Base-by-base conservation (phyloP, 2,888 invertebrate genomes). In the Aspidiotus destructor region DNA sequence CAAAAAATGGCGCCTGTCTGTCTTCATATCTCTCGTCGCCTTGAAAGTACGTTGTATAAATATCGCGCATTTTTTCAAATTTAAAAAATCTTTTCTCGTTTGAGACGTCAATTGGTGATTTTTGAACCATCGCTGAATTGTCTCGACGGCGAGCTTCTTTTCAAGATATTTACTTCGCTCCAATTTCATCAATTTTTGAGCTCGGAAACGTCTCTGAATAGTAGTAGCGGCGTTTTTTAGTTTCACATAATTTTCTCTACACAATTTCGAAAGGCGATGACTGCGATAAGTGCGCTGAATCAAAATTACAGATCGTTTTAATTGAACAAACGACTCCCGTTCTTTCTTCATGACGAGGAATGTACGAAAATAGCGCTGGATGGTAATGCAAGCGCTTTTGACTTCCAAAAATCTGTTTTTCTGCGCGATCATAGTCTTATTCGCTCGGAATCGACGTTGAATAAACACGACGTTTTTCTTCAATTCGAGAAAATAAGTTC, bases 351-450 rank as follows among this genome's bases (percentile, higher is more conserved):
- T 70, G 17, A 67, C 17, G 10, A 15, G 42, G 41, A 15, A 60
- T 5, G 64, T 64, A 57, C 70, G 68, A 60, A 70, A 71, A 57
- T n/a, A 41, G 13, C 62, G 64, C 44, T 72, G 72, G 60, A 72
- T 53, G 8, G 11, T 52, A 7, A 71, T 3, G 9, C 0, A 55
- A 28, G 13, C 44, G 10, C 8, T 55, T 52, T 8, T 10, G 9
- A 10, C 9, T 11, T n/a, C 10, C 9, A 41, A 16, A 17, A 61
- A 67, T 17, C 11, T 15, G 8, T 8, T 0, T 13, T 41, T 52
- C 8, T 54, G 17, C 15, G 11, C 41, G 2, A 7, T 41, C 40
- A 11, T 8, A 1, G 10, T 8, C 16, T 7, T 15, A 41, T 8
- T 55, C n/a, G 60, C 42, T 15, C 65, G 40, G 60, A 16, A 69